phyloP scores from a whole-genome alignment of 2,113 vertebrate species.

The Azemiops feae region DNA sequence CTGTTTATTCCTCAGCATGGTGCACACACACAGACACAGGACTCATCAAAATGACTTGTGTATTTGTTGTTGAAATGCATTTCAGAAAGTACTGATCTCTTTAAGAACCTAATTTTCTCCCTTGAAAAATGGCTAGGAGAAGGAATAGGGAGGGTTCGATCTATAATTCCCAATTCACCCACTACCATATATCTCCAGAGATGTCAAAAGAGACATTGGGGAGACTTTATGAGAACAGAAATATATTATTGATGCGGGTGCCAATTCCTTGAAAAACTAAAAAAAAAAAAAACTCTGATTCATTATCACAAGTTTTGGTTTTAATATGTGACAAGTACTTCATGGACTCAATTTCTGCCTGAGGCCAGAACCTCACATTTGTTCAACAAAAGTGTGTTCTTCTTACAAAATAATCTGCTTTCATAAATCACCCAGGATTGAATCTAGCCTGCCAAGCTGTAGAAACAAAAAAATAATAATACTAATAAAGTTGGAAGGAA shows the following conservation, averaged over 20 bases:
- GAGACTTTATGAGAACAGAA: neutral
- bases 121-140: neutral
- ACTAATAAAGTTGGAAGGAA: neutral
- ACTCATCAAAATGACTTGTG: neutral
- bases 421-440: neutral
- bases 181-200: neutral
- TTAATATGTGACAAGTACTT: neutral
- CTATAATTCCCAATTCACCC: neutral
- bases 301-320: neutral
- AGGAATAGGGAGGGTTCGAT: neutral
- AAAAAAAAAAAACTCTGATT: neutral
- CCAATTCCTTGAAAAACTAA: neutral
- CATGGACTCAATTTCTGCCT: neutral
- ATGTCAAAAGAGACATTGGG: neutral
- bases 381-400: neutral
- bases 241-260: neutral
- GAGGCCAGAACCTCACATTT: neutral
- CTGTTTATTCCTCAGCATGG: neutral
- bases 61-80: too few species aligned
- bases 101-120: neutral
- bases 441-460: neutral
- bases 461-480: neutral
- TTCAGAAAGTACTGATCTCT: neutral
- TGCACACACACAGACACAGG: neutral
- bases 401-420: neutral